Conservation (phyloP, 1,140 invertebrate species). For the Plectrocnemia conspersa region DNA sequence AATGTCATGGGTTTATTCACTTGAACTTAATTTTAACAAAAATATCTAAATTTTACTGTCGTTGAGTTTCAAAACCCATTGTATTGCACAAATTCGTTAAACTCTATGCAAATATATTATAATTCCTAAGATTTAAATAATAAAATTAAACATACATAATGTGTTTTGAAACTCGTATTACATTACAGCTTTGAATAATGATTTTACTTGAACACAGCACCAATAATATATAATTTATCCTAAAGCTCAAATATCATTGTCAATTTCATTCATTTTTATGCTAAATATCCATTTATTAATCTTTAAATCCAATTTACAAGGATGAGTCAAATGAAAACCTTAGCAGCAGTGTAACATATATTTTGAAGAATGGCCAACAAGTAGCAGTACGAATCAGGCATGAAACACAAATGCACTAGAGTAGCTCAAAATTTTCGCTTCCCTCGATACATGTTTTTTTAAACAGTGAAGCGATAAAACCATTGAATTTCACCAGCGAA, state of each 20-base stretch:
- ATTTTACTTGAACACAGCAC: neutral
- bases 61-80: neutral
- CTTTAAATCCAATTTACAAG: neutral
- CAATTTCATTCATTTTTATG: neutral
- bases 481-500: no score
- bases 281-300: neutral
- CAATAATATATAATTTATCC: neutral
- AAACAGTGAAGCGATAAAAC: no score
- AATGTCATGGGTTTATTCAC: neutral
- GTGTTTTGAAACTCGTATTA: neutral
- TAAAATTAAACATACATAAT: neutral
- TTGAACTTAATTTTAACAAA: neutral
- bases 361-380: no score
- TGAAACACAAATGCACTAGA: no score
- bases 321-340: neutral
- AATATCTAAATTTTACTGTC: neutral
- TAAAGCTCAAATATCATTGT: neutral
- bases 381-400: no score
- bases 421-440: no score
- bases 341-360: slow-evolving; percentile 36
- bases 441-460: no score
- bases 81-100: neutral
- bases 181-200: neutral
- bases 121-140: neutral
- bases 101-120: neutral